Base-by-base conservation (phyloP, 2,888 invertebrate genomes). In the Trimorus sp. region DNA sequence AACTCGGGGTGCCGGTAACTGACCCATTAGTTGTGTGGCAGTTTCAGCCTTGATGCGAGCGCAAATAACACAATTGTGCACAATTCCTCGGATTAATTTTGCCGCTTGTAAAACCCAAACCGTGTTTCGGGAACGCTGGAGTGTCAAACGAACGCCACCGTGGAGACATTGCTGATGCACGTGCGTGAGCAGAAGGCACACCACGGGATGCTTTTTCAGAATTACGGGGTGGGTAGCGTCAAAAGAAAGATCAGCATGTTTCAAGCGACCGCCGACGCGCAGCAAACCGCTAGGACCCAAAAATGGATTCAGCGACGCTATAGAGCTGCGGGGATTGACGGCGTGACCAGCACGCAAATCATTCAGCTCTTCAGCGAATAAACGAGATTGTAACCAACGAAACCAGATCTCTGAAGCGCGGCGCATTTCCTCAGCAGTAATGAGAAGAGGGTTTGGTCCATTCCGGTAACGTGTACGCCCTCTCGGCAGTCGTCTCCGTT, bases 101-200 rank as follows among this genome's bases (percentile, higher is more conserved):
- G 38, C 16, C 7, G 54, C 66, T 40, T 66, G 54, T 11, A 66
- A 8, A 12, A 66, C n/a, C 53, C 54, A 66, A 16, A 66, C 11
- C 1, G 42, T 15, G 2, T 16, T 6, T 15, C 54, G 40, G 1
- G 40, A 26, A 4, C 7, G 5, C 5, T 16, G 11, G 7, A 66
- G 42, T 1, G 66, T 53, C 7, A 53, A n/a, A 0, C 9, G 12
- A 0, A 66, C 0, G 2, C 26, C 53, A 7, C 54, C 54, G 15
- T 66, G 66, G 7, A 66, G 16, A 40, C 54, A 40, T 15, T 8
- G 1, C 0, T 0, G 14, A 66, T 66, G 66, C 6, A n/a, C n/a
- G n/a, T n/a, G n/a, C n/a, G n/a, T n/a, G n/a, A n/a, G n/a, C 38
- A 38, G 38, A 8, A 38, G 38, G 8, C 38, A 8, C 5, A 38